A percentile compares a stretch with the other conserved stretches of the same genome.
Conservation (phyloP, 2,888 invertebrate species). For the Mycalesis mineus region DNA sequence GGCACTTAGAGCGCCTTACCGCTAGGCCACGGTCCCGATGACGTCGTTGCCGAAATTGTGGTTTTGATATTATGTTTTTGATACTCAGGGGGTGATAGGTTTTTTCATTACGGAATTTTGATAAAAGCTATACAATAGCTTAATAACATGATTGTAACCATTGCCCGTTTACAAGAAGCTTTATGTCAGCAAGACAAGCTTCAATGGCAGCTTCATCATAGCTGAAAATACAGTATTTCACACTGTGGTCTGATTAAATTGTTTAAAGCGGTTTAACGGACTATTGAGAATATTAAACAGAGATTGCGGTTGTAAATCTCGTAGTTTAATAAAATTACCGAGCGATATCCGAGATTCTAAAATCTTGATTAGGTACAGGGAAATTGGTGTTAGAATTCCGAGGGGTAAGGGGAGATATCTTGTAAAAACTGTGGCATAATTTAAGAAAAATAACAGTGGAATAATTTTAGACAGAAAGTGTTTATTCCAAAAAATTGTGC, state of each 20-base stretch:
- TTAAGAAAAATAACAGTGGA: too few relatives aligned
- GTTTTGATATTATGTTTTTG: too few relatives aligned
- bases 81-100: too few relatives aligned
- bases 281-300: conserved; percentile 5
- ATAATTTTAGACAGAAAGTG: too few relatives aligned
- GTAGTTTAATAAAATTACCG: neutral
- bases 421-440: too few relatives aligned
- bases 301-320: conserved; percentile 7
- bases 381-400: neutral
- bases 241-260: conserved; percentile 24
- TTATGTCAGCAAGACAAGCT: neutral
- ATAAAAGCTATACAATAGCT: too few relatives aligned
- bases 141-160: too few relatives aligned
- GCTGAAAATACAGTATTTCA: conserved; percentile 1
- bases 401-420: neutral
- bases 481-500: too few relatives aligned
- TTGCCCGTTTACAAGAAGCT: neutral
- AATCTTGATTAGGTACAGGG: conserved; percentile 4
- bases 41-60: too few relatives aligned
- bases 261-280: neutral
- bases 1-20: too few relatives aligned
- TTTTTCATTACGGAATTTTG: too few relatives aligned
- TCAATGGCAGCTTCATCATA: neutral
- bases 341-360: conserved; percentile 6
- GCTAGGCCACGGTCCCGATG: too few relatives aligned